phyloP scores from a whole-genome alignment of 2,113 vertebrate species.

The Zosterops japonicus region DNA sequence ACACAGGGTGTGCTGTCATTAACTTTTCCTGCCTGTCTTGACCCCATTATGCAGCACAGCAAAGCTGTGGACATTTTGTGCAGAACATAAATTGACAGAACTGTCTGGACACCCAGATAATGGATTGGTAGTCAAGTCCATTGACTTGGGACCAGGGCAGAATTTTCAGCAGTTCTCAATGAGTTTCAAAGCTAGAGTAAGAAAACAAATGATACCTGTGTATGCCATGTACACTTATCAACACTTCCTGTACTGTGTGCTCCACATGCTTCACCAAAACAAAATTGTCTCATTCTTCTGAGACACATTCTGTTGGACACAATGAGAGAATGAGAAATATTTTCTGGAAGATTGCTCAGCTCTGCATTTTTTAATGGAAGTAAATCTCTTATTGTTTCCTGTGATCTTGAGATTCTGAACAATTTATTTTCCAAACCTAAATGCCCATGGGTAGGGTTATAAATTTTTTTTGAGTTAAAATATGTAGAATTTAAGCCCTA shows the following conservation, averaged over 20 bases:
- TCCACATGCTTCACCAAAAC: not conserved
- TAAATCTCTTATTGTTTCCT: not conserved
- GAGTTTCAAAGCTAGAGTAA: not conserved
- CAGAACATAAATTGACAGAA: not conserved
- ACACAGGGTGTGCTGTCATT: not conserved
- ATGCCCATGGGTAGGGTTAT: not conserved
- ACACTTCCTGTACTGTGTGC: not conserved
- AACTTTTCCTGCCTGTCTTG: not conserved
- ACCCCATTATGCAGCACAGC: fast-evolving
- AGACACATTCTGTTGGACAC: not conserved
- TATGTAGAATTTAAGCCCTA: not conserved
- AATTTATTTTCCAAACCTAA: not conserved
- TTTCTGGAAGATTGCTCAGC: fast-evolving
- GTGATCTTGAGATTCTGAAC: not conserved
- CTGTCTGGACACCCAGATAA: not conserved
- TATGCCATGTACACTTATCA: not conserved
- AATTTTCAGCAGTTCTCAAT: not conserved
- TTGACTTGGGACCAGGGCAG: not conserved
- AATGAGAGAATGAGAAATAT: not conserved
- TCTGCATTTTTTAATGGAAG: not conserved
- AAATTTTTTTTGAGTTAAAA: not conserved
- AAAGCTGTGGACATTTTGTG: not conserved
- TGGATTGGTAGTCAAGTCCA: not conserved
- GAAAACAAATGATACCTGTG: not conserved
- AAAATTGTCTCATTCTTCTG: not conserved